phyloP scores from a whole-genome alignment of 2,888 invertebrate species.

The Tenthredo amoena region DNA sequence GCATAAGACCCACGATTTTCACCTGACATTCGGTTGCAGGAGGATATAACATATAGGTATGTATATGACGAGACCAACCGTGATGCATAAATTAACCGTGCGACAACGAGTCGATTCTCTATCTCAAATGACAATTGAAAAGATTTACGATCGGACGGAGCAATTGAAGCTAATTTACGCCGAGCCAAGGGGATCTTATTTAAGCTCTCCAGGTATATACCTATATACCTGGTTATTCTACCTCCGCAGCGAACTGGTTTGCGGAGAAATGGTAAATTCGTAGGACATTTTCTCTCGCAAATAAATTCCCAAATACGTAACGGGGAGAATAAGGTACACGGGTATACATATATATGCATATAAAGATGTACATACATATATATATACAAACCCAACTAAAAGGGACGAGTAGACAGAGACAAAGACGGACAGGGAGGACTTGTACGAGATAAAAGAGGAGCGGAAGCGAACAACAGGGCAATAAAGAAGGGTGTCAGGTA shows the following conservation, averaged over 20 bases:
- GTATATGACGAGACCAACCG: not conserved
- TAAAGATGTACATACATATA: not conserved
- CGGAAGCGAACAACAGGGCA: constrained; percentile 64
- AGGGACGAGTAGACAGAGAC: constrained; percentile 28
- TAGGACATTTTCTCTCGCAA: constrained; percentile 21
- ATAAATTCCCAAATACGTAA: constrained; percentile 32
- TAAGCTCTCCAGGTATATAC: constrained; percentile 11
- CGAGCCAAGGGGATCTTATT: constrained; percentile 25
- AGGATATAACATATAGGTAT: not conserved
- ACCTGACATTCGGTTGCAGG: not conserved
- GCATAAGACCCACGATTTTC: not conserved
- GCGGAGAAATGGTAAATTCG: constrained; percentile 29
- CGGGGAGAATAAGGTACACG: not conserved
- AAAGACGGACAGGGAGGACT: constrained; percentile 27
- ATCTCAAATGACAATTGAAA: constrained; percentile 36
- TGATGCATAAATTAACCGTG: not conserved
- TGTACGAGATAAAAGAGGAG: constrained; percentile 33
- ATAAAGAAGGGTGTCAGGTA: constrained; percentile 63
- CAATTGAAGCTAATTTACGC: constrained; percentile 50
- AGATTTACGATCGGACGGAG: constrained; percentile 37
- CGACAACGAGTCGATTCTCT: constrained; percentile 25
- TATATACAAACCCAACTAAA: not conserved
- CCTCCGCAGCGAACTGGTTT: not conserved
- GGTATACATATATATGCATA: not conserved
- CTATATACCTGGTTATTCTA: not conserved